Conservation (phyloP, 2,113 vertebrate genomes). For the Haplochromis burtoni region DNA sequence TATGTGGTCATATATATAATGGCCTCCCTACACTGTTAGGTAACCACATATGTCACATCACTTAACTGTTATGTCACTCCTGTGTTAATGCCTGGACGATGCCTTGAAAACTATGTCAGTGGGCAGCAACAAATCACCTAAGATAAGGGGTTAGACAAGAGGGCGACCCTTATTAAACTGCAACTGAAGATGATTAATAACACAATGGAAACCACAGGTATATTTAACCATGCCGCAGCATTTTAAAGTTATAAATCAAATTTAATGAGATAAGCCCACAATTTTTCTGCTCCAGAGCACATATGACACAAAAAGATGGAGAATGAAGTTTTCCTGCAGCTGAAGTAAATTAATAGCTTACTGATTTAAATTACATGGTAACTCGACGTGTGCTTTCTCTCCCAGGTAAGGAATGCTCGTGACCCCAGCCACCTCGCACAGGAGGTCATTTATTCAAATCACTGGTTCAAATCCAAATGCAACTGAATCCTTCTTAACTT, state of each 20-base stretch:
- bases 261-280: neutral
- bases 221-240: neutral
- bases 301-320: neutral
- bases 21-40: neutral
- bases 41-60: neutral
- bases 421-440: neutral
- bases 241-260: neutral
- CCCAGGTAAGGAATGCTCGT: neutral
- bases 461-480: neutral
- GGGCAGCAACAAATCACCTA: neutral
- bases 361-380: neutral
- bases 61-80: neutral
- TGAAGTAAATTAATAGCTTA: neutral
- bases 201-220: neutral
- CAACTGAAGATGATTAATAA: neutral
- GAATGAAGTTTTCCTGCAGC: neutral
- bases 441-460: neutral
- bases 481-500: neutral
- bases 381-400: neutral
- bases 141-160: neutral
- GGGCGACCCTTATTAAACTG: neutral
- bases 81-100: neutral
- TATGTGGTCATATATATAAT: neutral
- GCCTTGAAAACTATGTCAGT: neutral
- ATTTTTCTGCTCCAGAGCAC: neutral